phyloP scores from a whole-genome alignment of 2,113 vertebrate species.

The Illadopsis cleaveri region DNA sequence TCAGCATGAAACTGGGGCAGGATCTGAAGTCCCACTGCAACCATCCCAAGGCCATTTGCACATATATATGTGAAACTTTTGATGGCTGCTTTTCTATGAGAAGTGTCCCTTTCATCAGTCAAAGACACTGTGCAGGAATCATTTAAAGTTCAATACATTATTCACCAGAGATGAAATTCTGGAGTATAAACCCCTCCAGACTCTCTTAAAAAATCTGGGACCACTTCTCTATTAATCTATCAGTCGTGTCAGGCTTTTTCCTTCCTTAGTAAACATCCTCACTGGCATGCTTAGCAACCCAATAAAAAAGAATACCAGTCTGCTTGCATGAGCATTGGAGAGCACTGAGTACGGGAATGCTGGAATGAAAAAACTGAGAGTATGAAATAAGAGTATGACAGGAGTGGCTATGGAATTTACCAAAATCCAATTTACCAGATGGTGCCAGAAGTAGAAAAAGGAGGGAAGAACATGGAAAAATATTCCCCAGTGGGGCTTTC shows the following conservation, averaged over 20 bases:
- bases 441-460: conserved; percentile 8
- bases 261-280: conserved; percentile 57
- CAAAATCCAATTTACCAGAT: conserved; percentile 36
- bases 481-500: not conserved
- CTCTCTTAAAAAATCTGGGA: conserved; percentile 59
- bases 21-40: not conserved
- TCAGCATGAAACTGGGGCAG: not conserved
- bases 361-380: not conserved
- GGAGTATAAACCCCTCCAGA: conserved; percentile 43
- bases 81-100: conserved; percentile 34
- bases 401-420: not conserved
- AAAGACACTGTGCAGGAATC: conserved; percentile 67
- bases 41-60: not conserved
- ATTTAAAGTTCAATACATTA: conserved; percentile 48
- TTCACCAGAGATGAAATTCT: conserved; percentile 64
- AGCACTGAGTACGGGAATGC: not conserved
- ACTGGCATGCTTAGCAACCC: conserved; percentile 9
- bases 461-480: conserved; percentile 9
- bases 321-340: conserved; percentile 7
- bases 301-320: conserved; percentile 41
- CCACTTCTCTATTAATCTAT: conserved; percentile 29
- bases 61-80: conserved; percentile 26
- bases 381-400: not conserved
- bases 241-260: conserved; percentile 58
- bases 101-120: conserved; percentile 51